Base-by-base conservation (phyloP, 2,888 invertebrate species). In the Oxytorus armatus region DNA sequence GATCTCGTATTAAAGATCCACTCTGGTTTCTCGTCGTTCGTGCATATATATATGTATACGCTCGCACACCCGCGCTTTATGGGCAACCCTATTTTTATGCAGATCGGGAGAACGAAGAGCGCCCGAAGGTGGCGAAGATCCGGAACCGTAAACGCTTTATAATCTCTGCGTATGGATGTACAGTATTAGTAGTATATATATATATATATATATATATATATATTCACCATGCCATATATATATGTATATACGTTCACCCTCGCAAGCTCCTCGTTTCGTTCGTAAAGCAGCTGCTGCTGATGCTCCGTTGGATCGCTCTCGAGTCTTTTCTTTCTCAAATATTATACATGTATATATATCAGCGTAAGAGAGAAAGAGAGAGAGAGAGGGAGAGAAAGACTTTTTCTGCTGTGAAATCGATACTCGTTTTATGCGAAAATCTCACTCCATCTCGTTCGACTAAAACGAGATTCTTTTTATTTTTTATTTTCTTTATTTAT, bases 1-100 rank as follows among this genome's bases (percentile, higher is more conserved):
- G 89, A 90, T 90, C 89, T 90, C 88, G 88, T 89, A 90, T 90
- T 89, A 90, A 89, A 87, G 87, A 90, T 90, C 87, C 87, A 85
- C 86, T 86, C 78, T 82, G 61, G 70, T 80, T 76, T 75, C 69
- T 75, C 73, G 29, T 23, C 66, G 25, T 65, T 23, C 72, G 11
- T 72, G 29, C 47, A 51, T 16, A 44, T 10, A 21, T 18, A 51
- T 16, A 44, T 10, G 14, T 18, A 53, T 33, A 36, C 57, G 29
- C 63, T 14, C 25, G 29, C 44, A 51, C 61, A 47, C 63, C 3
- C 44, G 55, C 51, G 39, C 72, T 72, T 51, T 77, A 73, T 65
- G 80, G 53, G 81, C 86, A 87, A 87, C 86, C 88, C 88, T 87
- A 90, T 90, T 90, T 90, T 90, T 90, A 90, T 90, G 90, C 90